phyloP scores from a whole-genome alignment of 1,140 invertebrate species.

The Panagrolaimus sp. region DNA sequence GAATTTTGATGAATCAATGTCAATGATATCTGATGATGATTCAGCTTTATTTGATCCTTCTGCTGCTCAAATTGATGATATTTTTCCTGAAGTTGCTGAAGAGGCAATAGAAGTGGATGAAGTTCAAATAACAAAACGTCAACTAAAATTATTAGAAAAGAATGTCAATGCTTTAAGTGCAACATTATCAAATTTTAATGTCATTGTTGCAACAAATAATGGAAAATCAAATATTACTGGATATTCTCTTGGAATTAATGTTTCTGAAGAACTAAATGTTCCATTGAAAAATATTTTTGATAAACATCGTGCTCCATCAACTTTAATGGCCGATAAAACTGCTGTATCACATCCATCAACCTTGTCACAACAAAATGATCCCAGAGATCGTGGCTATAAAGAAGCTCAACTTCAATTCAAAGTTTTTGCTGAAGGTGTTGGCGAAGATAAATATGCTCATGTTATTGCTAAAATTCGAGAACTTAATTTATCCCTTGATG shows the following conservation, averaged over 20 bases:
- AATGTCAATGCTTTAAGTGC: constrained; percentile 13
- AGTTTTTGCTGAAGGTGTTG: constrained; percentile 17
- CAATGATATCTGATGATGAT: constrained; percentile 10
- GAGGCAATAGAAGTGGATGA: constrained; percentile 12
- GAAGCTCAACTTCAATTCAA: constrained; percentile 11
- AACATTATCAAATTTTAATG: constrained; percentile 6
- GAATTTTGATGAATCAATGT: neutral
- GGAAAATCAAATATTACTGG: constrained; percentile 10
- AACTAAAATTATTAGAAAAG: neutral
- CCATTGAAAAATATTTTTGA: constrained; percentile 10
- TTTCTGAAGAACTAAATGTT: constrained; percentile 9
- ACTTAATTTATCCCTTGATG: constrained; percentile 27
- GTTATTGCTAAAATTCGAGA: constrained; percentile 27
- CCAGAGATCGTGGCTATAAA: neutral
- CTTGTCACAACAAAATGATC: constrained; percentile 4
- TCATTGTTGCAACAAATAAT: neutral
- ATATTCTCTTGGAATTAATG: neutral
- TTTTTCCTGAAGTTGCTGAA: constrained; percentile 12
- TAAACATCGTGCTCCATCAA: constrained; percentile 11
- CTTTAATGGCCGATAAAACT: constrained; percentile 1
- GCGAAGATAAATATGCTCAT: constrained; percentile 15
- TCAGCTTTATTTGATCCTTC: neutral
- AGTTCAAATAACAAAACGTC: constrained; percentile 8
- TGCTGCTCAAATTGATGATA: neutral
- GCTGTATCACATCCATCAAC: neutral